phyloP scores from a whole-genome alignment of 92 coral and sea anemone genomes.

The Montipora capitata region DNA sequence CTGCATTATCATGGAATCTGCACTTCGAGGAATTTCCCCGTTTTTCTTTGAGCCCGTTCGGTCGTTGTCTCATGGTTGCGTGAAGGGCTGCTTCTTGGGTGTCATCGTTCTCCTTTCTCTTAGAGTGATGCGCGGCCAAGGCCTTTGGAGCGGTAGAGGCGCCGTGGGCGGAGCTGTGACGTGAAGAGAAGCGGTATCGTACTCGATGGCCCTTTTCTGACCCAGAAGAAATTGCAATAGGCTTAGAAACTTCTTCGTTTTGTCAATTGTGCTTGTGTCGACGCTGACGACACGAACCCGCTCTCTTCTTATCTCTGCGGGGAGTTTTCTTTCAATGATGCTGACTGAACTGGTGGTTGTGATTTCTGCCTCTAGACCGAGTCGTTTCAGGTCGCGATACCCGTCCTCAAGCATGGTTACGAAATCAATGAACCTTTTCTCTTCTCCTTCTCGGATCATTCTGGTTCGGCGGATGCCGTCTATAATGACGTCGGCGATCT shows the following conservation, averaged over 20 bases:
- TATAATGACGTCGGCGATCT: conserved; percentile 66
- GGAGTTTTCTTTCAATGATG: conserved; percentile 72
- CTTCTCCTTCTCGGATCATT: conserved; percentile 55
- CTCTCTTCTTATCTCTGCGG: conserved; percentile 52
- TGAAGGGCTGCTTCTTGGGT: too few species aligned
- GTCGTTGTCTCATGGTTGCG: too few species aligned
- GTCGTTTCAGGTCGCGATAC: conserved; percentile 65
- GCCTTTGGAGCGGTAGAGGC: conserved; percentile 36
- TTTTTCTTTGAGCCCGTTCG: background rate
- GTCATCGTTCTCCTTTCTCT: conserved; percentile 24
- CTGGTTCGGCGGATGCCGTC: conserved; percentile 44
- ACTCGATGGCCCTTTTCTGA: conserved; percentile 55
- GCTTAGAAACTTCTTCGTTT: conserved; percentile 54
- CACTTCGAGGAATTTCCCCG: conserved; percentile 42
- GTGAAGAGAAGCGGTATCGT: conserved; percentile 25
- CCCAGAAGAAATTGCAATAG: conserved; percentile 8
- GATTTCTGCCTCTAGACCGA: conserved; percentile 74
- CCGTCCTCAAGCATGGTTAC: conserved; percentile 67
- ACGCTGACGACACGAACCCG: conserved; percentile 71
- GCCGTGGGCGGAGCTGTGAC: conserved; percentile 35
- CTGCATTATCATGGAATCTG: conserved; percentile 47
- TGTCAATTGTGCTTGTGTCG: conserved; percentile 50
- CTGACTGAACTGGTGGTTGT: conserved; percentile 83
- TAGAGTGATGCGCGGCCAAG: conserved; percentile 34
- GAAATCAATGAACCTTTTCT: conserved; percentile 61